Evolutionary conservation across 2,797 vertebrate genomes (phyloP).

Genomic region (Acanthis flammea): DNA sequence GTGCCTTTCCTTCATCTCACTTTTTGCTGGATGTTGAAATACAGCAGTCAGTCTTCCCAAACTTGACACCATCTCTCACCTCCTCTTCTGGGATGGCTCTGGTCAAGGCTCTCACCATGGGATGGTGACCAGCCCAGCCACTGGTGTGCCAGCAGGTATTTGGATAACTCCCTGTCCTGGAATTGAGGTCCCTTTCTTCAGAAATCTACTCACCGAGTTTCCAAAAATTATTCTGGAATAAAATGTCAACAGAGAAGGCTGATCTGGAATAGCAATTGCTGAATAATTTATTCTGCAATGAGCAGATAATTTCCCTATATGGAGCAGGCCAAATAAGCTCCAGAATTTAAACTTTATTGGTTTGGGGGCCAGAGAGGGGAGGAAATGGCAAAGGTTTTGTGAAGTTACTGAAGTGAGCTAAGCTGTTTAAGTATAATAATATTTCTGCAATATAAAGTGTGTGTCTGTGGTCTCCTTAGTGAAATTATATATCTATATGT

Average conservation of each 20-base stretch:
- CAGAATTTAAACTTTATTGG: slow-evolving; percentile 8
- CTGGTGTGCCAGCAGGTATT: background rate
- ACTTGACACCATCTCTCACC: background rate
- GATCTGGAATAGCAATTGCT: slow-evolving; percentile 26
- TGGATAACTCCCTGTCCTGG: background rate
- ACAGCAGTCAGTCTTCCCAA: background rate
- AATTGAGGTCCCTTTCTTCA: background rate
- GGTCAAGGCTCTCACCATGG: background rate
- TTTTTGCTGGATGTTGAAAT: background rate
- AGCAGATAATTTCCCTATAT: slow-evolving; percentile 37
- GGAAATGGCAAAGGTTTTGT: slow-evolving; percentile 13
- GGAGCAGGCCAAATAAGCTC: background rate
- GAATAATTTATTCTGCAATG: slow-evolving; percentile 48
- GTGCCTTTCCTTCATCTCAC: background rate
- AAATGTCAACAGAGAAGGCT: slow-evolving; percentile 5
- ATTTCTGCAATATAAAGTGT: background rate
- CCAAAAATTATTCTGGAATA: slow-evolving; percentile 13
- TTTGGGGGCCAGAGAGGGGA: background rate
- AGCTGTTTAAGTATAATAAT: slow-evolving; percentile 6
- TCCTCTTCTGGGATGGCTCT: background rate
- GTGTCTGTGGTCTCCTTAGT: background rate
- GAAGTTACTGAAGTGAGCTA: slow-evolving; percentile 21
- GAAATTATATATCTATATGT: background rate
- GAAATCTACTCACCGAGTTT: background rate
- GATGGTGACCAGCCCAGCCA: background rate